Base-by-base conservation (phyloP, 1,140 invertebrate species). In the Ceratosolen solmsi region DNA sequence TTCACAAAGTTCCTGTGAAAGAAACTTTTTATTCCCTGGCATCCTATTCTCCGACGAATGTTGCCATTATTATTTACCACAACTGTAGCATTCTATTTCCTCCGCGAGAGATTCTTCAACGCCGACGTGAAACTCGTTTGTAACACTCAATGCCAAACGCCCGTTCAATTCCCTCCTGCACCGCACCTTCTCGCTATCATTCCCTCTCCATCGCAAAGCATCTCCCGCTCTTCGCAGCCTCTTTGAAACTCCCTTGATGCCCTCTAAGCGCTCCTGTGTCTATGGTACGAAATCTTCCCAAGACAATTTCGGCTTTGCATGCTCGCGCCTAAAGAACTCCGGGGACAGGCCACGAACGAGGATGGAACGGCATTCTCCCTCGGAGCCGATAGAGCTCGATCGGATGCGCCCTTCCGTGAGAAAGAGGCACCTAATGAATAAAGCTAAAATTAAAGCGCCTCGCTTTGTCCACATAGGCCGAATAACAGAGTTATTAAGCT, bases 401-500 rank as follows among this genome's bases (percentile, higher is more conserved):
- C 33, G 27, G 63, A 58, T 60, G 36, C 22, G 73, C 30, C 73
- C 80, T 72, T 72, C 83, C 84, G 85, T 88, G 87, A 86, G 88
- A 89, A 87, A 81, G 77, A 71, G 20, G 13, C 4, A 25, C 63
- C 86, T 87, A 85, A 87, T 88, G 88, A 89, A 89, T 88, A 88
- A 88, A 88, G 87, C 87, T 84, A 82, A 73, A 51, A 73, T 60
- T 63, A 60, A 25, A 41, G 20, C 65, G 36, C 70, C 41, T 1
- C 13, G 11, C 4, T 33, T 2, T 11, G 2, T 13, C 41, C 41
- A 7, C 13, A 46, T 13, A 17, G 2, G 41, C 38, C 22, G 20
- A 51, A 17, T 7, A 0, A 25, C 8, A 2, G 27, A 3, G 3
- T 33, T 60, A 30, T 68, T 38, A 68, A 68, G 5, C 33, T 30